phyloP scores from a whole-genome alignment of 1,140 invertebrate species.

The Drosophila arawakana region DNA sequence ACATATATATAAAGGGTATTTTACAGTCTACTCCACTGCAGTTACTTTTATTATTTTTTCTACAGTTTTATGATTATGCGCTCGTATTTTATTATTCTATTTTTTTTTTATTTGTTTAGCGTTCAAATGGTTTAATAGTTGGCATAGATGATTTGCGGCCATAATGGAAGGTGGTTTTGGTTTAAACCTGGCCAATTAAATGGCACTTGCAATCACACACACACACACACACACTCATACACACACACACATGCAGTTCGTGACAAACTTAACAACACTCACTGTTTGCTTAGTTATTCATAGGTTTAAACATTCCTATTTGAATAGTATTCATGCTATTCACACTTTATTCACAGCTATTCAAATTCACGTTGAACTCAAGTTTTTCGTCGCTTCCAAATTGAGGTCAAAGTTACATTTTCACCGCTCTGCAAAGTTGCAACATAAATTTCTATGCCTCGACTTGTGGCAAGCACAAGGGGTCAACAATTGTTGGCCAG shows the following conservation, averaged over 20 bases:
- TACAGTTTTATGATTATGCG: conserved; percentile 20
- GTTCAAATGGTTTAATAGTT: conserved; percentile 22
- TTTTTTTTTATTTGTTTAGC: neutral
- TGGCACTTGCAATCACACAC: neutral
- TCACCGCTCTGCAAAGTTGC: conserved; percentile 8
- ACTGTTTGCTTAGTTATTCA: neutral
- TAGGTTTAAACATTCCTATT: no score
- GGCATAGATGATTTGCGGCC: conserved; percentile 20
- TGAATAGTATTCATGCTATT: neutral
- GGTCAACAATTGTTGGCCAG: conserved; percentile 26
- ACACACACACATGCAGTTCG: neutral
- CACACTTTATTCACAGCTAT: conserved; percentile 4
- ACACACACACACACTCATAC: neutral
- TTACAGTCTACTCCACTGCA: no score
- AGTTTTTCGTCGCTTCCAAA: neutral
- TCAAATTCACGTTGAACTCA: neutral
- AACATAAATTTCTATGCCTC: neutral
- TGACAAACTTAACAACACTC: neutral
- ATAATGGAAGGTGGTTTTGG: conserved; percentile 16
- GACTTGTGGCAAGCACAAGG: conserved; percentile 22
- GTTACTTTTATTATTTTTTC: neutral
- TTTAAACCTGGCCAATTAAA: neutral
- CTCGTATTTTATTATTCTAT: conserved; percentile 11
- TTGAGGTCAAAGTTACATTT: conserved; percentile 29
- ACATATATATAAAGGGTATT: no score